phyloP scores from a whole-genome alignment of 2,797 vertebrate species.

The Muraenolepis orangiensis region DNA sequence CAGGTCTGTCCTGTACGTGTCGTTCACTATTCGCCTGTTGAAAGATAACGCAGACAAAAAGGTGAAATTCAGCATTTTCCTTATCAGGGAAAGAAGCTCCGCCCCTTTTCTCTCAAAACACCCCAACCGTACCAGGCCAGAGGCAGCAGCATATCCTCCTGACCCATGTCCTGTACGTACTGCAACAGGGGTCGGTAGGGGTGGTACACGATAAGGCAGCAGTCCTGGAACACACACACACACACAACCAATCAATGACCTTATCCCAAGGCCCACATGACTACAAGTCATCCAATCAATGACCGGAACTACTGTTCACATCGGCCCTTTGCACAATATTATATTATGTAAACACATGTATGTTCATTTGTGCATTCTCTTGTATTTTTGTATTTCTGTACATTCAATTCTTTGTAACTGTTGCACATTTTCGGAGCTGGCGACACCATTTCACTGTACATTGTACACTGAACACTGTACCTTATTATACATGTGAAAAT shows the following conservation, averaged over 20 bases:
- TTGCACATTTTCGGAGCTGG: too few species aligned
- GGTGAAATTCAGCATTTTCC: background rate
- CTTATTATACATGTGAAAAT: too few species aligned
- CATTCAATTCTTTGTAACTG: too few species aligned
- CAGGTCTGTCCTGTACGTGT: constrained; percentile 98
- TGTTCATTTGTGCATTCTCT: too few species aligned
- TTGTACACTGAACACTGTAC: too few species aligned
- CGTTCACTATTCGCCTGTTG: constrained; percentile 96
- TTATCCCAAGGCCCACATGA: background rate
- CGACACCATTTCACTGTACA: too few species aligned
- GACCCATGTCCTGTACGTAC: constrained; percentile 99
- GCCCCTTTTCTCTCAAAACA: background rate
- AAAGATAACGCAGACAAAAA: constrained; percentile 17
- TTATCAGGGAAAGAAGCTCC: background rate
- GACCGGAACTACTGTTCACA: too few species aligned
- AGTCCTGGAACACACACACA: constrained; percentile 80
- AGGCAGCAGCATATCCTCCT: constrained; percentile 98
- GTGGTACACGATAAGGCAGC: constrained; percentile 99
- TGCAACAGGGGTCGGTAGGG: constrained; percentile 97
- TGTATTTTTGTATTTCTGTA: too few species aligned
- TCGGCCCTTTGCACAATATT: background rate
- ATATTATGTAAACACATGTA: too few species aligned
- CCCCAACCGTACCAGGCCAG: constrained; percentile 84
- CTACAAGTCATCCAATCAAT: background rate
- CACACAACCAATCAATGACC: background rate